These are phyloP conservation scores for Pollenia griseotomentosa DNA, from an alignment of 2,888 invertebrate species.

Conservation along the genomic window DNA sequence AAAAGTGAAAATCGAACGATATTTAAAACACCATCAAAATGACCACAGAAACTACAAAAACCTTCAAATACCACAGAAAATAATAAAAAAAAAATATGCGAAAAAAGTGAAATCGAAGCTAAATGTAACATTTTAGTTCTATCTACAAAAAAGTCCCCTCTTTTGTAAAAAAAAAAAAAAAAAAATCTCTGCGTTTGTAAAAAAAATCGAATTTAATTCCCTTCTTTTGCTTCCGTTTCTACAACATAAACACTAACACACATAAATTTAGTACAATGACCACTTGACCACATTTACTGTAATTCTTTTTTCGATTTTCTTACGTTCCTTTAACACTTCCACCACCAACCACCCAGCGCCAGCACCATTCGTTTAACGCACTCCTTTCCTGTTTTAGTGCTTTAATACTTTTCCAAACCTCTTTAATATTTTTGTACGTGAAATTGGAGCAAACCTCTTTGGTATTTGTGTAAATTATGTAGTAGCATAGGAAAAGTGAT, in stretches of 20 bases:
- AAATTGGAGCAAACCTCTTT: constrained; percentile 47
- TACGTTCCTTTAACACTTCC: background rate
- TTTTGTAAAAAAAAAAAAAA: background rate
- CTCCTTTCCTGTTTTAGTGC: background rate
- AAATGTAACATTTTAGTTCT: constrained; percentile 61
- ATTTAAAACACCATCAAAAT: constrained; percentile 62
- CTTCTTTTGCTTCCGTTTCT: constrained; percentile 48
- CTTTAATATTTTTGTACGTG: constrained; percentile 22
- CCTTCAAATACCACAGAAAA: constrained; percentile 18
- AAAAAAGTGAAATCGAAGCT: constrained; percentile 68
- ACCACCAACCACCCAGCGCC: background rate
- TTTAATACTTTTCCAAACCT: constrained; percentile 21
- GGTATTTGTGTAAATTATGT: constrained; percentile 11
- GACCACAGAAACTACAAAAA: constrained; percentile 58
- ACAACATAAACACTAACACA: background rate
- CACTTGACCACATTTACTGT: constrained; percentile 69
- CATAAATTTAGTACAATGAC: constrained; percentile 42
- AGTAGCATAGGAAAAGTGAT: no score
- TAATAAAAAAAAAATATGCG: background rate
- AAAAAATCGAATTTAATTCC: constrained; percentile 47
- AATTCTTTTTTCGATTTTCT: constrained; percentile 21
- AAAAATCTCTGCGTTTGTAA: no score
- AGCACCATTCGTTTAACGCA: background rate
- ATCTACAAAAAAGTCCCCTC: constrained; percentile 4
- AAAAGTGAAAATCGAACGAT: constrained; percentile 63